phyloP scores from a whole-genome alignment of 2,113 vertebrate species.

The Cranoglanis bouderius region DNA sequence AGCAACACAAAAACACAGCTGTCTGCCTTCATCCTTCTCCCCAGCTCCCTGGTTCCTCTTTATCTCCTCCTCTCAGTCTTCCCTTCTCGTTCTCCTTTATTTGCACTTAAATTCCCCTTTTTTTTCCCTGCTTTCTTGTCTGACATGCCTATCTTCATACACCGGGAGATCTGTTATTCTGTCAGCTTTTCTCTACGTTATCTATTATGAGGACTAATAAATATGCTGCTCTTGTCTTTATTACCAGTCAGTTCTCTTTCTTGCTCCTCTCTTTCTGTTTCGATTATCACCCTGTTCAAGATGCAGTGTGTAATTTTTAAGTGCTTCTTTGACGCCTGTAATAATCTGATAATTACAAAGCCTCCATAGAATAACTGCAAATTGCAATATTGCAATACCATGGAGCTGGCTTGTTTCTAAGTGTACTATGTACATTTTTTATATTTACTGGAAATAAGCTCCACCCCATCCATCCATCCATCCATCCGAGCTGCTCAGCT shows the following conservation, averaged over 20 bases:
- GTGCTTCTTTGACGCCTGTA: background rate
- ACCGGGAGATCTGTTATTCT: background rate
- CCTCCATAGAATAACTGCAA: background rate
- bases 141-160: constrained; percentile 14
- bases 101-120: background rate
- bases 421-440: background rate
- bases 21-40: constrained; percentile 58
- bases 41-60: constrained; percentile 45
- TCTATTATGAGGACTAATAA: constrained; percentile 3
- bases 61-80: constrained; percentile 47
- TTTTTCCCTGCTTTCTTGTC: background rate
- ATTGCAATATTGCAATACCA: background rate
- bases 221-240: background rate
- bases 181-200: background rate
- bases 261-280: background rate
- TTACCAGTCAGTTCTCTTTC: background rate
- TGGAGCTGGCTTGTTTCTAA: background rate
- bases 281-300: background rate
- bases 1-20: constrained; percentile 62
- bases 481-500: background rate
- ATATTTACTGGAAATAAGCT: background rate
- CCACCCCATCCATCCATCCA: background rate
- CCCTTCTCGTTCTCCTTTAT: constrained; percentile 24
- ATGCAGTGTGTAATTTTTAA: background rate
- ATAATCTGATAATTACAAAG: background rate